phyloP scores from a whole-genome alignment of 2,888 invertebrate species.

The Notodromas monacha region DNA sequence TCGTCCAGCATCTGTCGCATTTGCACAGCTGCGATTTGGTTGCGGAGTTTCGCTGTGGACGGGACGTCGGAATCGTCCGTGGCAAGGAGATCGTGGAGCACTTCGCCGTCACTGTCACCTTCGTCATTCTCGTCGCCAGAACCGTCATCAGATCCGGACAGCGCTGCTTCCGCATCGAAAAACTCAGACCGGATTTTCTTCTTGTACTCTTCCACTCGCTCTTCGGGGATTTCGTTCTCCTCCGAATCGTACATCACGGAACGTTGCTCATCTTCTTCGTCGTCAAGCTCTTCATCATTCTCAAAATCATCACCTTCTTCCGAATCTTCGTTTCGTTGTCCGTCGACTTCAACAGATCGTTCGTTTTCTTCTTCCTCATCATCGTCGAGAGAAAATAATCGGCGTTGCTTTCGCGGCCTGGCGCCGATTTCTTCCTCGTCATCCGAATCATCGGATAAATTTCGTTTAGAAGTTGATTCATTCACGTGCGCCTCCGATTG shows the following conservation, averaged over 20 bases:
- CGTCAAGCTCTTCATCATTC: constrained; percentile 9
- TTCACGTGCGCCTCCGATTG: too few relatives aligned
- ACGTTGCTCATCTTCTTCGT: constrained; percentile 11
- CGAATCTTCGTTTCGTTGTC: too few relatives aligned
- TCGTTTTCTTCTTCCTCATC: constrained; percentile 14
- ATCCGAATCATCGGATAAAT: constrained; percentile 4
- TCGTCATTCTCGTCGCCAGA: constrained; percentile 58
- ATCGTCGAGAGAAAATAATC: constrained; percentile 7
- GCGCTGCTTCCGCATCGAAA: constrained; percentile 60
- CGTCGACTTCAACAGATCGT: constrained; percentile 8
- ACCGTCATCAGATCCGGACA: constrained; percentile 64
- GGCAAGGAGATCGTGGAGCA: constrained; percentile 27
- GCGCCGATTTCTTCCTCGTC: background rate
- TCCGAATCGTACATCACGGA: constrained; percentile 53
- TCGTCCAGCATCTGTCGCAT: constrained; percentile 45
- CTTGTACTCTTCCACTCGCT: constrained; percentile 10
- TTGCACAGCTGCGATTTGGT: too few relatives aligned
- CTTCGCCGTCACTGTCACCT: constrained; percentile 52
- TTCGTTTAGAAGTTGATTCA: too few relatives aligned
- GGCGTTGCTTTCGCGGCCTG: background rate
- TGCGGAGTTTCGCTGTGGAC: too few relatives aligned
- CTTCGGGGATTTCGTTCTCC: constrained; percentile 31
- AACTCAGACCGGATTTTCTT: constrained; percentile 23
- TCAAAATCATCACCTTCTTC: constrained; percentile 13
- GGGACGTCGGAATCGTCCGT: too few relatives aligned